A percentile compares a stretch with the other conserved stretches of the same genome.
phyloP scores from a whole-genome alignment of 2,888 invertebrate genomes.

The Phengaris alcon region DNA sequence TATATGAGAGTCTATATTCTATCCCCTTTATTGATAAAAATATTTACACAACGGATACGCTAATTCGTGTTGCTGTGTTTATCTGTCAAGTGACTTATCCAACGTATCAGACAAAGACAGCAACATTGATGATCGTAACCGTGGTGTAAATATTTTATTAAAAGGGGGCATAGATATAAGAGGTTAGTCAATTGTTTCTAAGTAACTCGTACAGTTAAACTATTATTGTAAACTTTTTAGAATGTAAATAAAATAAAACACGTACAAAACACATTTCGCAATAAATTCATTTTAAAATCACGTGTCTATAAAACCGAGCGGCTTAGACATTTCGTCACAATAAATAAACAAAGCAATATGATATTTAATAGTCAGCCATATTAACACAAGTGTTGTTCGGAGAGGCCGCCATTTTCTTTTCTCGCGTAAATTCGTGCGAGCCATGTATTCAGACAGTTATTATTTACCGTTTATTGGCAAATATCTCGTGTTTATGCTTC shows the following conservation, averaged over 20 bases:
- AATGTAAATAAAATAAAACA: slow-evolving; percentile 5
- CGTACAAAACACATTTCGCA: slow-evolving; percentile 4
- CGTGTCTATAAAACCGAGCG: slow-evolving; percentile 1
- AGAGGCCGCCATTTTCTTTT: slow-evolving; percentile 14
- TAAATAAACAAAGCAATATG: slow-evolving; percentile 35
- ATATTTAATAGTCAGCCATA: slow-evolving; percentile 38
- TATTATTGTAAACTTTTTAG: too few relatives aligned
- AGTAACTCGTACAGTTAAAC: too few relatives aligned
- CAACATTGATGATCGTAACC: too few relatives aligned
- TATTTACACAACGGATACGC: too few relatives aligned
- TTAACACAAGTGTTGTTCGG: slow-evolving; percentile 37
- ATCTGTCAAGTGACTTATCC: too few relatives aligned
- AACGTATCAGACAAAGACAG: too few relatives aligned
- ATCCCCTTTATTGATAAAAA: too few relatives aligned
- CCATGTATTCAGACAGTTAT: not conserved
- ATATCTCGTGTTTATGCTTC: slow-evolving; percentile 19
- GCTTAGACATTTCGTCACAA: slow-evolving; percentile 28
- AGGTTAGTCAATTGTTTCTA: not conserved
- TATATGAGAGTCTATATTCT: too few relatives aligned
- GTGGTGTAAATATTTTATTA: too few relatives aligned
- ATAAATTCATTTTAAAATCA: slow-evolving; percentile 22
- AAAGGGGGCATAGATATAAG: not conserved
- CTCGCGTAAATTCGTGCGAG: too few relatives aligned
- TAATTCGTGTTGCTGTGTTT: too few relatives aligned
- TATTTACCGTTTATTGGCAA: slow-evolving; percentile 14